These are phyloP conservation scores for Recurvirostra avosetta DNA, from an alignment of 2,113 vertebrate genomes.

Conservation along the genomic window DNA sequence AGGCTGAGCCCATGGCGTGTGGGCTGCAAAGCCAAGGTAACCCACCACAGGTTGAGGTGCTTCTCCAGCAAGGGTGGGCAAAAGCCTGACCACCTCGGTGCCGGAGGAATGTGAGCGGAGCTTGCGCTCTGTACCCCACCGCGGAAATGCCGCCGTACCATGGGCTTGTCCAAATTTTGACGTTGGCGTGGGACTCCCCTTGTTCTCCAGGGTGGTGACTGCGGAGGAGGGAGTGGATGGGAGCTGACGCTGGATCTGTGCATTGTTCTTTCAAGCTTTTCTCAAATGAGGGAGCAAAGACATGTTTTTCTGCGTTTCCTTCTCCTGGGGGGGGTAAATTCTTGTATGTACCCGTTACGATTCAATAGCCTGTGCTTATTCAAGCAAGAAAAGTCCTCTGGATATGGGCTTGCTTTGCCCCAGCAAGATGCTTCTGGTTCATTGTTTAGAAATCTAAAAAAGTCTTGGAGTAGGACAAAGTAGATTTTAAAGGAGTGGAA, in stretches of 20 bases:
- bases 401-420: background rate
- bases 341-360: too few relatives aligned
- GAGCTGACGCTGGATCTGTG: background rate
- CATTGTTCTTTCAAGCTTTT: fast-evolving
- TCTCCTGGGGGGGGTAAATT: background rate
- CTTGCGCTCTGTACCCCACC: background rate
- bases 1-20: background rate
- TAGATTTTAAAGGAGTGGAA: background rate
- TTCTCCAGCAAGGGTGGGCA: background rate
- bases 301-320: fast-evolving
- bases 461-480: background rate
- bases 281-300: background rate
- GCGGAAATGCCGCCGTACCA: fast-evolving
- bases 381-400: background rate
- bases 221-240: background rate
- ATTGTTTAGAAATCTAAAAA: too few relatives aligned
- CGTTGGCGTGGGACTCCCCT: background rate
- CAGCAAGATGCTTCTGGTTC: background rate
- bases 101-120: too few relatives aligned
- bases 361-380: background rate
- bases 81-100: background rate
- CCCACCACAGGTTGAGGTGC: background rate
- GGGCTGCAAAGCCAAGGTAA: background rate
- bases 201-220: too few relatives aligned
- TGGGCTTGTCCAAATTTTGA: background rate